phyloP scores from a whole-genome alignment of 2,797 vertebrate species.

The Megaceryle alcyon region DNA sequence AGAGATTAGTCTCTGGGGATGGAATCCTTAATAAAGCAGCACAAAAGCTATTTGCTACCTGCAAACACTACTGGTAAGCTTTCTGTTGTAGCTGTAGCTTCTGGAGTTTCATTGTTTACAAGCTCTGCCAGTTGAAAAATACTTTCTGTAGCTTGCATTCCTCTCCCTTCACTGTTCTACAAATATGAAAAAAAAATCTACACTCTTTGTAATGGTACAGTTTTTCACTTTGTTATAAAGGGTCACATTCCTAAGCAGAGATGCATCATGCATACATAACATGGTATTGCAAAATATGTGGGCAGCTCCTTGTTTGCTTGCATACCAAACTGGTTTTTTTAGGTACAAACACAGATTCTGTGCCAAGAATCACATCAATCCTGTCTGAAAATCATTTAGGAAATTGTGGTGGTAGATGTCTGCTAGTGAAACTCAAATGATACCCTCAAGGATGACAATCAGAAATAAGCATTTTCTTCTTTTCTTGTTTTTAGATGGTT shows the following conservation, averaged over 20 bases:
- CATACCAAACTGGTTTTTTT: not conserved
- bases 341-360: constrained; percentile 15
- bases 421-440: not conserved
- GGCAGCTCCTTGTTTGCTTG: not conserved
- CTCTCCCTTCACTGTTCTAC: not conserved
- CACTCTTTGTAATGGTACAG: not conserved
- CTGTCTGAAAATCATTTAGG: not conserved
- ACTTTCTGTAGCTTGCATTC: not conserved
- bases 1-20: not conserved
- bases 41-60: constrained; percentile 3
- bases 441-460: not conserved
- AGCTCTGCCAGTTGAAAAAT: not conserved
- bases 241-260: not conserved
- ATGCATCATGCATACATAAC: not conserved
- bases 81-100: not conserved
- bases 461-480: not conserved
- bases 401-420: not conserved
- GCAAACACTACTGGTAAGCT: not conserved
- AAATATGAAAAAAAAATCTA: not conserved
- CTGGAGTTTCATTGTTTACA: not conserved
- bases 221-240: not conserved
- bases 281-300: not conserved
- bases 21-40: not conserved
- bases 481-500: not conserved
- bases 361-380: not conserved